phyloP scores from a whole-genome alignment of 2,888 invertebrate genomes.

The Cancer borealis region DNA sequence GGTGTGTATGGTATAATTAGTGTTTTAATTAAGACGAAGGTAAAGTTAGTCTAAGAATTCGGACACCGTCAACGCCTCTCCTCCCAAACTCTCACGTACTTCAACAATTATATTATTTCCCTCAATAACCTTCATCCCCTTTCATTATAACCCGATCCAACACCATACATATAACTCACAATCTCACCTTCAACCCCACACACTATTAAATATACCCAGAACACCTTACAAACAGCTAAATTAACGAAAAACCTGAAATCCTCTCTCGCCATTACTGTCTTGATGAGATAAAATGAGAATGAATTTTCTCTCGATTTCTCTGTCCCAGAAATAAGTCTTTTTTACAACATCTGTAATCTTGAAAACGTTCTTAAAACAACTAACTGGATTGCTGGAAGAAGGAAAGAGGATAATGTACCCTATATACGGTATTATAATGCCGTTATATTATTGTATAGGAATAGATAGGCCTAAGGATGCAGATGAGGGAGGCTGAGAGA shows the following conservation, averaged over 20 bases:
- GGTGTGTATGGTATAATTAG: not conserved
- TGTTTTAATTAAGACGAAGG: not conserved
- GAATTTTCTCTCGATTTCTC: constrained; percentile 2
- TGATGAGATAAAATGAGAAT: not conserved
- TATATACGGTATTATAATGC: not conserved
- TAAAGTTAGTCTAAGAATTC: not conserved
- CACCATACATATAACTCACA: not conserved
- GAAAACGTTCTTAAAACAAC: not conserved
- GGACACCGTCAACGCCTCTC: constrained; percentile 42
- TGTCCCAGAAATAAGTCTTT: not conserved
- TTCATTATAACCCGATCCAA: not conserved
- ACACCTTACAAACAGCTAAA: not conserved
- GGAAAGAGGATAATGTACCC: not conserved
- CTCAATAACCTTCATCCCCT: not conserved
- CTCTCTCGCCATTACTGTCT: not conserved
- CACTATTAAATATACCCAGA: not conserved
- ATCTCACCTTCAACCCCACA: not conserved
- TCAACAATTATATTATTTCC: not conserved
- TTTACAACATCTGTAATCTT: not conserved
- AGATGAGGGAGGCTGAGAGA: not conserved
- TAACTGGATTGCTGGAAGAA: not conserved
- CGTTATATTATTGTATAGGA: not conserved
- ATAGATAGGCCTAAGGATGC: not conserved
- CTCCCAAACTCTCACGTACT: constrained; percentile 50
- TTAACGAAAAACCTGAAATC: not conserved